Evolutionary conservation across 2,113 vertebrate genomes (phyloP).

Genomic region (Nannobrachium achirus): DNA sequence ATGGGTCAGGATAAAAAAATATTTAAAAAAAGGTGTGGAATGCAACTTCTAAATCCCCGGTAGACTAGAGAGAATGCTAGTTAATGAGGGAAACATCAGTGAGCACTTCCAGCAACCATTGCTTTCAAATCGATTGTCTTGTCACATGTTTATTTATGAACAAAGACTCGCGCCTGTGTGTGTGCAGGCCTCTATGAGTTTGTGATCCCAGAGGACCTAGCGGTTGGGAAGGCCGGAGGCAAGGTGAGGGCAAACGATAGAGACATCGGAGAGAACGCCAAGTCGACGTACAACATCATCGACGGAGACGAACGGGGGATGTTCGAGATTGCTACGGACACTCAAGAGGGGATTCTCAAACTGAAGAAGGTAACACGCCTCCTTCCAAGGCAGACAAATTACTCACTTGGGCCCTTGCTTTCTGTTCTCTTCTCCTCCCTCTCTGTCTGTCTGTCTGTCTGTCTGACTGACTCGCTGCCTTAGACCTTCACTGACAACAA

Average conservation of each 20-base stretch:
- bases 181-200: conserved; percentile 93
- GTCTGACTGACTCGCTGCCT: too few relatives aligned
- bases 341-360: conserved; percentile 91
- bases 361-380: conserved; percentile 86
- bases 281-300: conserved; percentile 91
- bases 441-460: neutral
- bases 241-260: conserved; percentile 93
- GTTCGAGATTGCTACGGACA: conserved; percentile 92
- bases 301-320: conserved; percentile 90
- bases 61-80: too few relatives aligned
- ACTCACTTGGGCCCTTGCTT: neutral
- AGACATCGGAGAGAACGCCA: conserved; percentile 94
- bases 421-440: neutral
- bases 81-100: too few relatives aligned
- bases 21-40: too few relatives aligned
- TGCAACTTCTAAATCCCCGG: too few relatives aligned
- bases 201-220: conserved; percentile 90
- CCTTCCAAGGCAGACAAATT: neutral
- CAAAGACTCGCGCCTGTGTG: conserved; percentile 12
- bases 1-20: too few relatives aligned
- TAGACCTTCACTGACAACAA: too few relatives aligned
- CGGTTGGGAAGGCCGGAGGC: conserved; percentile 87
- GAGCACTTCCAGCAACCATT: too few relatives aligned
- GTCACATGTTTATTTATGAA: too few relatives aligned
- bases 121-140: too few relatives aligned